Evolutionary conservation across 2,888 invertebrate species (phyloP).

Genomic region (Brachynemurus nebulosus): DNA sequence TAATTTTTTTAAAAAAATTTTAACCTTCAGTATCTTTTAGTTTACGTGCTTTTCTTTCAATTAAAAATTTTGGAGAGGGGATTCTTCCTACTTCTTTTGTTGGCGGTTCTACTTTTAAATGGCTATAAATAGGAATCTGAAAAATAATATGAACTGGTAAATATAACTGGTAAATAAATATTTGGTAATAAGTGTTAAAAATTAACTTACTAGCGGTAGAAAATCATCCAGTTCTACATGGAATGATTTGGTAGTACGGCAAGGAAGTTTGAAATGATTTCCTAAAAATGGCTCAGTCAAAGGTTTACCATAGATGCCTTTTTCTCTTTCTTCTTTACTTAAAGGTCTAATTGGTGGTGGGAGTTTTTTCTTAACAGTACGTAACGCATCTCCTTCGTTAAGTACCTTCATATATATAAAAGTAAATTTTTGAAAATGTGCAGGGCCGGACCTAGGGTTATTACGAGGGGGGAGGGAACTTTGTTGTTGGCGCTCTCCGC

Average conservation of each 20-base stretch:
- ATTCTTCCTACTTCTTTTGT: neutral
- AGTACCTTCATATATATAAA: neutral
- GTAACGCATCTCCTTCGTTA: neutral
- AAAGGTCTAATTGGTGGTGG: constrained; percentile 36
- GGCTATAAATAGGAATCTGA: constrained; percentile 4
- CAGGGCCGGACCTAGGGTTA: no score
- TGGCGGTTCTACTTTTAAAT: neutral
- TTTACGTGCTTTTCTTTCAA: neutral
- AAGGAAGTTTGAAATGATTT: constrained; percentile 39
- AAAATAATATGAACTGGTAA: no score
- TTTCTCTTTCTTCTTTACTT: constrained; percentile 31
- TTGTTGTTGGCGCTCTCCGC: no score
- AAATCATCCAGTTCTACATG: constrained; percentile 44
- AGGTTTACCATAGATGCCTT: constrained; percentile 38
- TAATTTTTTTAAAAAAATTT: no score
- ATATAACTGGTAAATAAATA: neutral
- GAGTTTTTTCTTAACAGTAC: constrained; percentile 29
- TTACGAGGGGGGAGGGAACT: no score
- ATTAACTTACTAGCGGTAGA: constrained; percentile 35
- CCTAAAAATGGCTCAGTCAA: constrained; percentile 44
- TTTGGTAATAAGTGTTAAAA: neutral
- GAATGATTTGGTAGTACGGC: constrained; percentile 35
- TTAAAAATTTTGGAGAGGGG: neutral
- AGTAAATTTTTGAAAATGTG: neutral
- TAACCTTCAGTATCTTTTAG: no score